phyloP scores from a whole-genome alignment of 2,888 invertebrate species.

The Hybos culiciformis region DNA sequence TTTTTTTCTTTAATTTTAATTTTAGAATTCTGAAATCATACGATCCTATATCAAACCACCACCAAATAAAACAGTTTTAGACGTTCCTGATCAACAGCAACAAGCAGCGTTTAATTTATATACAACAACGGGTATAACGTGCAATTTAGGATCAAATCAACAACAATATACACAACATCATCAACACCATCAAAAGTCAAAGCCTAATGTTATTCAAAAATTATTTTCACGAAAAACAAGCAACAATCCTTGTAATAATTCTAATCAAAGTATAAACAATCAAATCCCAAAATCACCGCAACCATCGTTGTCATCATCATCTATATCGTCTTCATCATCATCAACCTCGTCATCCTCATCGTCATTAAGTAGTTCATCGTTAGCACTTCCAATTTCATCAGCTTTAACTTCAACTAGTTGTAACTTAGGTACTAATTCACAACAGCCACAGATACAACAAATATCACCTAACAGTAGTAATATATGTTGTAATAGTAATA shows the following conservation, averaged over 20 bases:
- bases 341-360: slow-evolving; percentile 20
- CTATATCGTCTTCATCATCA: slow-evolving; percentile 15
- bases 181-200: slow-evolving; percentile 25
- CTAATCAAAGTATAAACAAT: no score
- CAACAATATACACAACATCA: slow-evolving; percentile 14
- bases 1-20: slow-evolving; percentile 14
- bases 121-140: slow-evolving; percentile 18
- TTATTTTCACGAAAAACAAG: slow-evolving; percentile 36
- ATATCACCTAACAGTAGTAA: no score
- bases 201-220: slow-evolving; percentile 34
- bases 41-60: slow-evolving; percentile 51
- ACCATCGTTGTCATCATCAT: slow-evolving; percentile 17
- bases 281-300: slow-evolving; percentile 33
- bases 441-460: slow-evolving; percentile 11
- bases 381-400: slow-evolving; percentile 27
- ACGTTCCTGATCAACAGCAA: slow-evolving; percentile 47
- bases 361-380: slow-evolving; percentile 17
- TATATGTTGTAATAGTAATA: slow-evolving; percentile 2
- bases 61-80: slow-evolving; percentile 53
- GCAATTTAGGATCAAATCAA: slow-evolving; percentile 18
- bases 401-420: slow-evolving; percentile 31
- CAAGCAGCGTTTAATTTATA: slow-evolving; percentile 23
- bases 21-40: slow-evolving; percentile 53
- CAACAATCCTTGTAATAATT: no score
- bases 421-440: slow-evolving; percentile 21